Percentiles rank a stretch among this genome's conserved stretches.
phyloP scores from a whole-genome alignment of 2,888 invertebrate genomes.

The Ligdia adustata region DNA sequence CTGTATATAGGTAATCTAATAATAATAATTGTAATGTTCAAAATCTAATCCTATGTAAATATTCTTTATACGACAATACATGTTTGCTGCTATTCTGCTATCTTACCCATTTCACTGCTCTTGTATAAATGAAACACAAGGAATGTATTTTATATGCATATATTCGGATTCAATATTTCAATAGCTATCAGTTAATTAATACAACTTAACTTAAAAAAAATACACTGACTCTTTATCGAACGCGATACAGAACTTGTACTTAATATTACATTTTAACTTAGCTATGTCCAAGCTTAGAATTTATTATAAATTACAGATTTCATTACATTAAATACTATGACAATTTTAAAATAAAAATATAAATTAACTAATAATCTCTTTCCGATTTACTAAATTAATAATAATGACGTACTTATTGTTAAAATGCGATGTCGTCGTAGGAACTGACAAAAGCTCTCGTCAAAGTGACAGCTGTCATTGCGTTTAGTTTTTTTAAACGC shows the following conservation, averaged over 20 bases:
- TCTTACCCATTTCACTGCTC: too few species aligned
- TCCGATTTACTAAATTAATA: constrained; percentile 41
- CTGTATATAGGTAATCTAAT: too few species aligned
- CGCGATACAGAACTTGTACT: constrained; percentile 61
- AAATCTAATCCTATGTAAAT: too few species aligned
- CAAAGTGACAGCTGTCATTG: constrained; percentile 21
- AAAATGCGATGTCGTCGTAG: constrained; percentile 28
- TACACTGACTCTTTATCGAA: constrained; percentile 75
- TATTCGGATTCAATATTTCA: constrained; percentile 82
- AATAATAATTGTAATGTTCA: too few species aligned
- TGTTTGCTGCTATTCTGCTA: too few species aligned
- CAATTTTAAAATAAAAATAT: constrained; percentile 55
- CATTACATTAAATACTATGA: constrained; percentile 72
- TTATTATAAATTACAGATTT: constrained; percentile 80
- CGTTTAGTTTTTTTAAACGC: constrained; percentile 6
- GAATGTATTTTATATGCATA: constrained; percentile 79
- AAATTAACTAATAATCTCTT: constrained; percentile 71
- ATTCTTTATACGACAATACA: too few species aligned
- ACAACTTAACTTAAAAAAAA: constrained; percentile 80
- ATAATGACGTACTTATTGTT: constrained; percentile 15
- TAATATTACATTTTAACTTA: constrained; percentile 63
- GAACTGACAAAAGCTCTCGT: constrained; percentile 36
- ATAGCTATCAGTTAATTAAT: constrained; percentile 78
- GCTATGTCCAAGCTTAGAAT: constrained; percentile 78
- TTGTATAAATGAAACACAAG: constrained; percentile 53